Evolutionary conservation across 2,797 vertebrate genomes (phyloP), one percentile per base, ranked within the genome.

Genomic region (Garrulus glandarius): DNA sequence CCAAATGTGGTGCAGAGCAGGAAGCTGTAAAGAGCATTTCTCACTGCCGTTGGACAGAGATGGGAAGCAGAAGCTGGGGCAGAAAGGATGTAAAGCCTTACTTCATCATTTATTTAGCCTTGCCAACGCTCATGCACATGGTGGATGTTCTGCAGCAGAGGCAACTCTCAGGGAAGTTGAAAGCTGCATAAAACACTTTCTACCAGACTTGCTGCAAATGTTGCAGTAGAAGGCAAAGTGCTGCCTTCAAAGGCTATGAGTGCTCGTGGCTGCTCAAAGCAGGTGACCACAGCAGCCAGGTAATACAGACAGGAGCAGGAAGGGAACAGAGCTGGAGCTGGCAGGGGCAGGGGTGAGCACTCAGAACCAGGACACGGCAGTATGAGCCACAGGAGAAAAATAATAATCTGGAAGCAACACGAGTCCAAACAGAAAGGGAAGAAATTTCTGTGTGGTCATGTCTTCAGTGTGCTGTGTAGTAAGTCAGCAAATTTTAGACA

Each of bases 271-370:
- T 71, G 67, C 63, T 64, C n/a, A 29, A 27, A 63, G 59, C 41
- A 71, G 3, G 18, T 29, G 23, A 86, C 13, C 55, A 53, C 21
- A 18, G 23, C 2, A 26, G 34, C 15, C 68, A 64, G 75, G 34
- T 70, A 27, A 55, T 4, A 3, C 19, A n/a, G 57, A 32, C 5
- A 6, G 6, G n/a, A 64, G 41, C 1, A 10, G 49, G 57, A 64
- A 60, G 56, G n/a, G 68, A 53, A 37, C 32, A 37, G 52, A 60
- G 43, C 14, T 36, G 22, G 6, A 34, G 61, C 17, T 78, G 59
- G 34, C 43, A 21, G 1, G 0, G 30, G 19, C 10, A 52, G 72
- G 22, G 0, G 1, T 20, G 16, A 65, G 41, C 16, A 29, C 63
- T 22, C 60, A 61, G 39, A 70, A 52, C 16, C 19, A 57, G 1